phyloP scores from a whole-genome alignment of 2,888 invertebrate genomes.

The Teleiodes luculella region DNA sequence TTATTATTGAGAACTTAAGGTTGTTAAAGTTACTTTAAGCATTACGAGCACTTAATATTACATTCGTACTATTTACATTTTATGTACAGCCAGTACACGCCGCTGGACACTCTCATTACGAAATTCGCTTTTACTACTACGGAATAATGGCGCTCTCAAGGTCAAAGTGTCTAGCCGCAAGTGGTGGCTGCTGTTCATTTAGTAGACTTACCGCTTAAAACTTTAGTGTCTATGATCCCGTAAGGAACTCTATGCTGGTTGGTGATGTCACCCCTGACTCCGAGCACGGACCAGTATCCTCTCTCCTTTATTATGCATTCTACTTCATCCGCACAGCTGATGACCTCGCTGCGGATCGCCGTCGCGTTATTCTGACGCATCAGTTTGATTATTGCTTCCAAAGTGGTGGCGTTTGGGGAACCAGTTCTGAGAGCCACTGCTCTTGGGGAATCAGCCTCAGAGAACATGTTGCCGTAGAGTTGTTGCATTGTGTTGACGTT shows the following conservation, averaged over 20 bases:
- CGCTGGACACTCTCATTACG: too few species aligned
- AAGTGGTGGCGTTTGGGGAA: conserved; percentile 58
- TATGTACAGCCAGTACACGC: too few species aligned
- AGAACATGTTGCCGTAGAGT: conserved; percentile 54
- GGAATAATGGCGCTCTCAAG: too few species aligned
- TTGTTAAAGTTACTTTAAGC: too few species aligned
- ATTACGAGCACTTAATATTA: too few species aligned
- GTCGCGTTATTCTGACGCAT: conserved; percentile 67
- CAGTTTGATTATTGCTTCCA: conserved; percentile 54
- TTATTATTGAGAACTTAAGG: too few species aligned
- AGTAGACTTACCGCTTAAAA: conserved; percentile 59
- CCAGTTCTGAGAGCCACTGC: conserved; percentile 56
- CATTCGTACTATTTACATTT: neutral
- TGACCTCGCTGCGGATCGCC: conserved; percentile 42
- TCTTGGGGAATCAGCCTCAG: conserved; percentile 55
- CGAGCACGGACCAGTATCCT: conserved; percentile 55
- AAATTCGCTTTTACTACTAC: too few species aligned
- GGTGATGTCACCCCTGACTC: conserved; percentile 61
- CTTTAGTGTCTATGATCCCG: conserved; percentile 79
- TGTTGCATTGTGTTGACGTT: conserved; percentile 56
- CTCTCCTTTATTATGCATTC: conserved; percentile 48
- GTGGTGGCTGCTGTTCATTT: too few species aligned
- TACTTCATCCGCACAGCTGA: conserved; percentile 37
- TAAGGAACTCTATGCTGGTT: conserved; percentile 47
- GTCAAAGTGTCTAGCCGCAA: too few species aligned